Percentiles rank a stretch among this genome's conserved stretches.
Evolutionary conservation across 2,797 vertebrate genomes (phyloP).

Genomic region (Petrocephalus schoutedeni): DNA sequence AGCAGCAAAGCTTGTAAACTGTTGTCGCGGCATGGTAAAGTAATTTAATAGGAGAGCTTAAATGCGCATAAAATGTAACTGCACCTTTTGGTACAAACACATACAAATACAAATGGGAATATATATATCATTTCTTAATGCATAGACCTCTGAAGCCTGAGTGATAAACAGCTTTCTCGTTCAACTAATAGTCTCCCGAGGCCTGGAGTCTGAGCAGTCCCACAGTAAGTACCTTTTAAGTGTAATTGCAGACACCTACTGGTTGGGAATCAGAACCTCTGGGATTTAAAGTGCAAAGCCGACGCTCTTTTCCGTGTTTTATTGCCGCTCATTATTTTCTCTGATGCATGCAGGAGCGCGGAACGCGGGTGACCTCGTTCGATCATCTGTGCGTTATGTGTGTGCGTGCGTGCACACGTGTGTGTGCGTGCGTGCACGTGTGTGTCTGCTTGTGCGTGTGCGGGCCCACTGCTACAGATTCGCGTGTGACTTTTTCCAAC

Average conservation of each 20-base stretch:
- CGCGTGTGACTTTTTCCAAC: neutral
- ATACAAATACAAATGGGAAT: neutral
- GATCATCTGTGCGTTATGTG: neutral
- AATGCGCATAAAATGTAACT: neutral
- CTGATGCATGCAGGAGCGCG: neutral
- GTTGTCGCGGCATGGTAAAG: neutral
- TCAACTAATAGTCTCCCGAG: neutral
- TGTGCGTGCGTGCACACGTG: neutral
- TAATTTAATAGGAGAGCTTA: neutral
- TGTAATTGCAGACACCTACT: neutral
- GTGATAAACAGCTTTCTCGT: neutral
- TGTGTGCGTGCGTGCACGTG: neutral
- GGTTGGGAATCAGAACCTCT: neutral
- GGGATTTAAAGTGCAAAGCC: neutral
- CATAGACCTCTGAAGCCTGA: neutral
- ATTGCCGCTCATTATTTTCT: neutral
- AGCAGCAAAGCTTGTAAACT: conserved; percentile 7
- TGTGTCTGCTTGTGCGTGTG: neutral
- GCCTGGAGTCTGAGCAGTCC: neutral
- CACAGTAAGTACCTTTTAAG: neutral
- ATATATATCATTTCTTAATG: neutral
- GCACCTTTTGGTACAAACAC: neutral
- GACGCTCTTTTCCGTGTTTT: neutral
- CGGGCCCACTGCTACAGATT: neutral
- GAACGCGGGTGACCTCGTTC: neutral